Evolutionary conservation across 2,888 invertebrate genomes (phyloP), one percentile per base, ranked within the genome.

Genomic region (Cyclophora albipunctata): DNA sequence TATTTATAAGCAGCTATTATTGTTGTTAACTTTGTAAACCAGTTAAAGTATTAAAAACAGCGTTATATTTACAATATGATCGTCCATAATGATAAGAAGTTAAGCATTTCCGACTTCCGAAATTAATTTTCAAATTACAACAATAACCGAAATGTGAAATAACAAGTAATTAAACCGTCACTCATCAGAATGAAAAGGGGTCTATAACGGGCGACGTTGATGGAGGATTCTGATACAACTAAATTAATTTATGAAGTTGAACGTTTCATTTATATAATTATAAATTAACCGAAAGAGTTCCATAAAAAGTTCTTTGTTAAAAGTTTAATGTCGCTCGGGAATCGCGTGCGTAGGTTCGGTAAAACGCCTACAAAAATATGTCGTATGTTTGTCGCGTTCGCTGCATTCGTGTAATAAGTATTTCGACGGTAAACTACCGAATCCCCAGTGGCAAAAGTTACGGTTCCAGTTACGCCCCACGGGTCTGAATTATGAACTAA

Each of bases 401-500:
- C 64, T 61, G 56, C 54, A 57, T 61, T 63, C 34, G 52, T 53
- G 51, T 60, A 63, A 61, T 62, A 63, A 59, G 49, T 63, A 43
- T 45, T 47, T 53, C 45, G 40, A 6, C 41, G 45, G 49, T 57
- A 59, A 74, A 71, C 68, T 71, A 67, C 60, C 62, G 59, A 73
- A 78, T 71, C 71, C 73, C 72, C 69, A 59, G 55, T 51, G 64
- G 69, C 57, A 47, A 66, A 69, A 74, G 63, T 75, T 65, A 54
- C 51, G 58, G 69, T 62, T 64, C 64, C 59, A 72, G 65, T 71
- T 76, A 61, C 57, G 58, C 64, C 71, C 68, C 71, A 49, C 40
- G 71, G 69, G 76, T 52, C 65, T 78, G 69, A 78, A 81, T 83
- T 84, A 81, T 80, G 69, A 72, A 78, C 70, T 70, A 73, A 78